Evolutionary conservation across 2,113 vertebrate genomes (phyloP).

Genomic region (Notechis scutatus): DNA sequence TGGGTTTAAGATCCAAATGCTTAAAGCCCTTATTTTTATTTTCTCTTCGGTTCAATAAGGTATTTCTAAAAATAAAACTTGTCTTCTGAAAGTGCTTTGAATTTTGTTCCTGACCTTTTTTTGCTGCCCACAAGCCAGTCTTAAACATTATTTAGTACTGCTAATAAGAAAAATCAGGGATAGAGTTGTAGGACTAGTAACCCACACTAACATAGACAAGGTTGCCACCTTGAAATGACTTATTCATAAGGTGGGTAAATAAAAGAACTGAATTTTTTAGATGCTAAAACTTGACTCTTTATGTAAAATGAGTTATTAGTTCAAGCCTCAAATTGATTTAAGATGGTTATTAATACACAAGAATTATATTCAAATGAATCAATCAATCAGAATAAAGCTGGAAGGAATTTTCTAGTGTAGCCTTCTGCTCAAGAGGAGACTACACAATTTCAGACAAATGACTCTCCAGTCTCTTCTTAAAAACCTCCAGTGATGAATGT

Average conservation of each 20-base stretch:
- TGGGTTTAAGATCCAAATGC: not conserved
- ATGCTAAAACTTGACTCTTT: not conserved
- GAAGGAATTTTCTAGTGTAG: too few relatives aligned
- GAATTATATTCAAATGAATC: not conserved
- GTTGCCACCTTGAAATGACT: not conserved
- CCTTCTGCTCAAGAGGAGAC: too few relatives aligned
- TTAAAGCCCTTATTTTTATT: not conserved
- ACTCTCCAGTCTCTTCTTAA: too few relatives aligned
- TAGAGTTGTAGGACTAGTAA: not conserved
- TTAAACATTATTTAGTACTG: not conserved
- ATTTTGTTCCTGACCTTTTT: not conserved
- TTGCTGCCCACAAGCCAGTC: not conserved
- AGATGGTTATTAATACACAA: constrained; percentile 1
- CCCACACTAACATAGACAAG: not conserved
- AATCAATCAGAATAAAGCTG: too few relatives aligned
- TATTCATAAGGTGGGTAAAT: not conserved
- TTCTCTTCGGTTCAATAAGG: not conserved
- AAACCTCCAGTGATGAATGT: not conserved
- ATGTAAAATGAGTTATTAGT: not conserved
- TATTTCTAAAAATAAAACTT: not conserved
- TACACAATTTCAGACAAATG: too few relatives aligned
- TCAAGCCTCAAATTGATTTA: constrained; percentile 3
- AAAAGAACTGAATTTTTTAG: not conserved
- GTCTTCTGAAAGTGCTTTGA: not conserved
- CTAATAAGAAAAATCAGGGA: not conserved